phyloP scores from a whole-genome alignment of 2,113 vertebrate species.

The Motacilla tschutschensis region DNA sequence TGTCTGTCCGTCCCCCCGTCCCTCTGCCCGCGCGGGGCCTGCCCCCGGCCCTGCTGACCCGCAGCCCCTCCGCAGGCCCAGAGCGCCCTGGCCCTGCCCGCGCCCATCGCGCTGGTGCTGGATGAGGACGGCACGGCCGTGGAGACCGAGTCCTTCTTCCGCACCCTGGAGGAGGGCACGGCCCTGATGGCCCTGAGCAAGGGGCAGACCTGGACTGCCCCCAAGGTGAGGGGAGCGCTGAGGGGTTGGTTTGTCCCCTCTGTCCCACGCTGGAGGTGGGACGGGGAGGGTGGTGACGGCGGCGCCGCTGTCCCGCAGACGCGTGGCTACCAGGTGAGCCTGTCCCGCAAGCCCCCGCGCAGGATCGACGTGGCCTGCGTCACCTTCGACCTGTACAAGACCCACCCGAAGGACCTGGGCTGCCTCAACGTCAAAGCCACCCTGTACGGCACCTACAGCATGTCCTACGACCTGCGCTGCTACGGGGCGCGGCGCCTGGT shows the following conservation, averaged over 20 bases:
- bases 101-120: constrained; percentile 77
- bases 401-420: constrained; percentile 87
- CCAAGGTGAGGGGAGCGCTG: constrained; percentile 42
- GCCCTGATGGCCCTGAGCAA: constrained; percentile 86
- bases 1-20: rapidly evolving
- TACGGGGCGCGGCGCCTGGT: constrained; percentile 77
- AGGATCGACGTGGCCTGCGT: constrained; percentile 87
- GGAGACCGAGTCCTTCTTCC: constrained; percentile 89
- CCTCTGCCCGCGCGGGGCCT: rapidly evolving
- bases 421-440: constrained; percentile 91
- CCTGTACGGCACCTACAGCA: constrained; percentile 86
- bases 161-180: constrained; percentile 76
- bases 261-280: background rate
- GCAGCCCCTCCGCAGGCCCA: constrained; percentile 62
- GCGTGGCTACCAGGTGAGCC: constrained; percentile 41
- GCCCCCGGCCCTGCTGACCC: background rate
- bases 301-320: background rate
- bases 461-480: constrained; percentile 90
- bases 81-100: constrained; percentile 59
- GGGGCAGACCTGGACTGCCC: constrained; percentile 81
- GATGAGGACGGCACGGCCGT: constrained; percentile 90
- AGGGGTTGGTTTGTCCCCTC: rapidly evolving
- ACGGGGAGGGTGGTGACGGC: rapidly evolving
- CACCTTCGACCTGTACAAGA: constrained; percentile 93
- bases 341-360: constrained; percentile 51